A percentile compares a stretch with the other conserved stretches of the same genome.
Conservation (phyloP, 2,797 vertebrate species). For the Molossus alvarezi region DNA sequence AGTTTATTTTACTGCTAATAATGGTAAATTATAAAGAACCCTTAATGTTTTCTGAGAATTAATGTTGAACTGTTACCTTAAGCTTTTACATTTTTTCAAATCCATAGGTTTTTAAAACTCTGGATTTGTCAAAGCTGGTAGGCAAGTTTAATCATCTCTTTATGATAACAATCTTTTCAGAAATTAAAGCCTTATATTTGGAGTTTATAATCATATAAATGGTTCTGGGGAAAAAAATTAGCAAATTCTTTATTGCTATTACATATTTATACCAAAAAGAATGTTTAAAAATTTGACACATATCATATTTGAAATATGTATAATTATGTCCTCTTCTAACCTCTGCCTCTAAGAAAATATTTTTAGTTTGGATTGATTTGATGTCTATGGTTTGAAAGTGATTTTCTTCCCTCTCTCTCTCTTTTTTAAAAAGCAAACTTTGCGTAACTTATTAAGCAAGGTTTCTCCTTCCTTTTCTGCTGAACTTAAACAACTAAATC, state of each 20-base stretch:
- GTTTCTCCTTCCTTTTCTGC: slow-evolving; percentile 92
- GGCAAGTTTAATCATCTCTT: background rate
- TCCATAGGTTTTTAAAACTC: slow-evolving; percentile 19
- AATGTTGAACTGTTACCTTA: slow-evolving; percentile 35
- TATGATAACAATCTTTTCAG: slow-evolving; percentile 18
- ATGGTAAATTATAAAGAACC: slow-evolving; percentile 22
- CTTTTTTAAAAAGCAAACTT: slow-evolving; percentile 92
- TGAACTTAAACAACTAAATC: slow-evolving; percentile 94
- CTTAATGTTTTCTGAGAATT: slow-evolving; percentile 58
- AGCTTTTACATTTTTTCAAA: slow-evolving; percentile 57
- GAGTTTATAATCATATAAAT: slow-evolving; percentile 67
- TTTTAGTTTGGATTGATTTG: slow-evolving; percentile 54
- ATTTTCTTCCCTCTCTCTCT: slow-evolving; percentile 66
- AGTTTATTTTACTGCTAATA: slow-evolving; percentile 25
- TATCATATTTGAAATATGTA: background rate
- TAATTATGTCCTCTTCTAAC: background rate
- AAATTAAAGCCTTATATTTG: slow-evolving; percentile 62
- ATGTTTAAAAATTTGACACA: slow-evolving; percentile 4
- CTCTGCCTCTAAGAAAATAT: background rate
- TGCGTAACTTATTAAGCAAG: slow-evolving; percentile 93
- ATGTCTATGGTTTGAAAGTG: slow-evolving; percentile 50
- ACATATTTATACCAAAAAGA: slow-evolving; percentile 13
- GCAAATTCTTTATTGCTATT: slow-evolving; percentile 15
- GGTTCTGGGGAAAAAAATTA: slow-evolving; percentile 60
- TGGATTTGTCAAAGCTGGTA: slow-evolving; percentile 45